Base-by-base conservation (phyloP, 35 echinoderm and acorn worm species). In the Apostichopus californicus region DNA sequence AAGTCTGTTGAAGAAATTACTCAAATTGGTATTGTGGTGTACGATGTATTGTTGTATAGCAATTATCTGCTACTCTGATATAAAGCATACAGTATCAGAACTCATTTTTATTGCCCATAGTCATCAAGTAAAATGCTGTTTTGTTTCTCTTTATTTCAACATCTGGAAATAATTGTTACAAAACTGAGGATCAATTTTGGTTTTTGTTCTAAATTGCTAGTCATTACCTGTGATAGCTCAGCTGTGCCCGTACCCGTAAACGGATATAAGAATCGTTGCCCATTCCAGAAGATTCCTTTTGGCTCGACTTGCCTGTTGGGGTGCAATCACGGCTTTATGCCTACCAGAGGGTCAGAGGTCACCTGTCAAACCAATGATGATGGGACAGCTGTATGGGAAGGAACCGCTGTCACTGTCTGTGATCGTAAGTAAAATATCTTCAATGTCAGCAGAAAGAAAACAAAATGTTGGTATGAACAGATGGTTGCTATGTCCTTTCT, bases 251-350 rank as follows among this genome's bases (percentile, higher is more conserved):
- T 91, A 57, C 93, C 95, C 5, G 56, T 34, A 24, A 97, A 97
- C 79, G 95, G 95, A 6, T 55, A 86, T 15, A 97, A 93, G 63
- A 92, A 89, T n/a, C 77, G 93, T 11, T 97, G 95, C 68, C 56
- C 86, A 21, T 77, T 68, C 54, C n/a, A 75, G 71, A 78, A 77
- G 21, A 91, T 92, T 8, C 13, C 73, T 5, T 97, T 82, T 71
- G 93, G 93, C 11, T 79, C 86, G 7, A 77, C 55, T 0, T 97
- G 95, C 79, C 78, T 83, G n/a, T 78, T 93, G 52, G 80, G 61
- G 0, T 97, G 95, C 82, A 86, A 95, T 75, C 58, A 56, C 17
- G 95, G 95, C 5, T 97, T 77, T 68, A 88, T 94, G 87, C 95
- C 95, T 4, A 90, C 93, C 13, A 63, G 26, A 14, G 61, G 77